Evolutionary conservation across 2,113 vertebrate species (phyloP).

Genomic region (Falco punctatus): DNA sequence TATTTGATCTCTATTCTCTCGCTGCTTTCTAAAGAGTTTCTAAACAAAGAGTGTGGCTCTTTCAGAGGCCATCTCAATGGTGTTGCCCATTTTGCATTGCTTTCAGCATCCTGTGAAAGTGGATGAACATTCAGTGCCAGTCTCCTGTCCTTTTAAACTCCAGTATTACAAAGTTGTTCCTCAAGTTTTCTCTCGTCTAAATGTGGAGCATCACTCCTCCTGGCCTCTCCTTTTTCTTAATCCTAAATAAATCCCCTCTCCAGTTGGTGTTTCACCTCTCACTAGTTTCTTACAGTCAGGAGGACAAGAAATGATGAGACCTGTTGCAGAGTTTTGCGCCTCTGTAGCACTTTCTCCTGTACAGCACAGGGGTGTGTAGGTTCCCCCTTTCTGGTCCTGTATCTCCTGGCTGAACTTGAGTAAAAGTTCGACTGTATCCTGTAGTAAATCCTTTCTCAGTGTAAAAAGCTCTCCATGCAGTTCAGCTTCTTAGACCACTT

Average conservation of each 20-base stretch:
- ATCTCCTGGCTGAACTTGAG: neutral
- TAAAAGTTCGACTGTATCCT: neutral
- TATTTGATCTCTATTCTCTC: constrained; percentile 54
- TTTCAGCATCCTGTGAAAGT: constrained; percentile 27
- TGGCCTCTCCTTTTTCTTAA: constrained; percentile 22
- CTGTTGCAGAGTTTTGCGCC: neutral
- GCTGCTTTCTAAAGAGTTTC: constrained; percentile 43
- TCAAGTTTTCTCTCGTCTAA: neutral
- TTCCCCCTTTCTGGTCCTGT: neutral
- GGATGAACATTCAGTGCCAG: constrained; percentile 2
- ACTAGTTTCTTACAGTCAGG: neutral
- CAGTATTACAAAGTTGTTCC: neutral
- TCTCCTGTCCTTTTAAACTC: constrained; percentile 32
- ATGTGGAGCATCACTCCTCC: neutral
- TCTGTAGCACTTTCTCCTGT: neutral
- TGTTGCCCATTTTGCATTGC: neutral
- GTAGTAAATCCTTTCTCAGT: neutral
- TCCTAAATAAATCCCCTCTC: neutral
- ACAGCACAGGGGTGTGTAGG: neutral
- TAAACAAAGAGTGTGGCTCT: neutral
- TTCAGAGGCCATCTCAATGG: constrained; percentile 36
- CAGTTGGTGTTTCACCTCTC: neutral
- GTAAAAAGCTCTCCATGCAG: neutral
- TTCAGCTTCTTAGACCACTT: neutral
- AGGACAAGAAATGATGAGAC: neutral